A percentile compares a stretch with the other conserved stretches of the same genome.
phyloP scores from a whole-genome alignment of 2,888 invertebrate genomes.

The Zaprionus bogoriensis region DNA sequence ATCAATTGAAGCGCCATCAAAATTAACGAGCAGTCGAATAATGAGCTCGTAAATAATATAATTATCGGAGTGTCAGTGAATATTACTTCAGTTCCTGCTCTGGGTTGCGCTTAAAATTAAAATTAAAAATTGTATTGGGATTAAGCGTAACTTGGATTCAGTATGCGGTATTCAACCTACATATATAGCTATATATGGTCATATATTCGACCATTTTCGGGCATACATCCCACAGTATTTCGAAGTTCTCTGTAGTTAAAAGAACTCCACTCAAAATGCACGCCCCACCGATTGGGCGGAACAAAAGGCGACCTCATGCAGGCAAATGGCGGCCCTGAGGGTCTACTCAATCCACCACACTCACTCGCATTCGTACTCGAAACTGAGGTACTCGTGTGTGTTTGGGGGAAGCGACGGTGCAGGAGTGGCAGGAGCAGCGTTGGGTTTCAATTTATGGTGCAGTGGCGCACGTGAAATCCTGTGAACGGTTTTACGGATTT shows the following conservation, averaged over 20 bases:
- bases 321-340: constrained; percentile 6
- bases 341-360: not conserved
- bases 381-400: constrained; percentile 19
- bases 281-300: constrained; percentile 49
- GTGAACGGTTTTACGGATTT: constrained; percentile 72
- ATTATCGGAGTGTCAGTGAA: not conserved
- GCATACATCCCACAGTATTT: not conserved
- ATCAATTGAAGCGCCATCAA: not conserved
- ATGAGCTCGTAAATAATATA: constrained; percentile 2
- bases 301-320: constrained; percentile 29
- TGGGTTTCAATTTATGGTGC: constrained; percentile 73
- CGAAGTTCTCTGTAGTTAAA: not conserved
- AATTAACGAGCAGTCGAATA: not conserved
- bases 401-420: constrained; percentile 17
- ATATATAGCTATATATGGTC: too few species aligned
- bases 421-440: constrained; percentile 3
- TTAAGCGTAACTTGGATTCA: too few species aligned
- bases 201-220: not conserved
- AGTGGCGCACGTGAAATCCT: constrained; percentile 58
- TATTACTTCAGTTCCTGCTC: not conserved
- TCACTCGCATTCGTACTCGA: constrained; percentile 1
- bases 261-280: constrained; percentile 31
- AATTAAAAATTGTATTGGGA: too few species aligned
- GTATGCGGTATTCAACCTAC: too few species aligned
- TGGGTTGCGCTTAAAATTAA: not conserved